Base-by-base conservation (phyloP, 2,797 vertebrate species). In the Bucorvus abyssinicus region DNA sequence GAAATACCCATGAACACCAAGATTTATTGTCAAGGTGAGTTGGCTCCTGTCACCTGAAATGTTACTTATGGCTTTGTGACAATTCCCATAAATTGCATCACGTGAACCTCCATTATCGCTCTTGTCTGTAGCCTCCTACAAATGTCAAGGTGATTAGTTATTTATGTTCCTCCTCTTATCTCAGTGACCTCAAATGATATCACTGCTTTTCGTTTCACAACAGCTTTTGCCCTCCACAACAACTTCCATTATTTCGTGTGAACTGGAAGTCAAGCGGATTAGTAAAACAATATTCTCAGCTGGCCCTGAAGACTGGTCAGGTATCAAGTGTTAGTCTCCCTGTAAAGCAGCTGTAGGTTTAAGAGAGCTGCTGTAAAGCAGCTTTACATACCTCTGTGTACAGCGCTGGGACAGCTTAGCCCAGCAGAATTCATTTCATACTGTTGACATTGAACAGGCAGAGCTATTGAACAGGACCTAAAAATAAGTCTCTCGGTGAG, bases 351-450 rank as follows among this genome's bases (percentile, higher is more conserved):
- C 36, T 55, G 36, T 70, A 70, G 47, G 16, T 85, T 74, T 73
- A 69, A 69, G 90, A 40, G 42, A 12, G 23, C 55, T 68, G 30
- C 63, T 42, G 42, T 59, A 89, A 92, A 77, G 69, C 64, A 76
- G 74, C 49, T 87, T 87, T 89, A 65, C 19, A 4, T 30, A 55
- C n/a, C 65, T 70, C 13, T 34, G 36, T 73, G 79, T 56, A 52
- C 42, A 84, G 82, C 61, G 76, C 60, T 63, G 36, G 91, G 81
- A 61, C 73, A 86, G 60, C 76, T 83, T 78, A 84, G 69, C 79
- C 74, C 67, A 80, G 87, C 75, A 83, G 65, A 93, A 93, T 90
- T 90, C 57, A 81, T 96, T 95, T 89, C 65, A 42, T 79, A 49
- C 27, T 84, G 34, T 84, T 94, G 65, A 86, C 49, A 65, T 20